Percentiles rank a stretch among this genome's conserved stretches.
These are phyloP conservation scores for Epinephelus cyanopodus DNA, from an alignment of 2,113 vertebrate genomes.

Conservation along the genomic window DNA sequence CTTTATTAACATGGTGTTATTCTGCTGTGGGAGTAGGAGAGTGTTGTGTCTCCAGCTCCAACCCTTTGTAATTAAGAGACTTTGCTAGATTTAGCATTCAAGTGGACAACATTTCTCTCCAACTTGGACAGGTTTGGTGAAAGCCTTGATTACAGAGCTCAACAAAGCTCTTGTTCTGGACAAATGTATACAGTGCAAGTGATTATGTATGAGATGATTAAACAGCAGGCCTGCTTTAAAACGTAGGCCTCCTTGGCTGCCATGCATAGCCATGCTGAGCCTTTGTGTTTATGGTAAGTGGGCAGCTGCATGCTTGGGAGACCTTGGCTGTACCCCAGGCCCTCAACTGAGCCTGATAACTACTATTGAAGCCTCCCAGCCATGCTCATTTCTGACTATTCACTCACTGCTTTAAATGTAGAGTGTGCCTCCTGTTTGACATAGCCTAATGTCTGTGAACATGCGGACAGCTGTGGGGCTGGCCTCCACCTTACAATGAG, in stretches of 20 bases:
- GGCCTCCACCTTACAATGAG: slow-evolving; percentile 61
- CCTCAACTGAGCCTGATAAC: slow-evolving; percentile 73
- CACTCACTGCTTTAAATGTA: slow-evolving; percentile 72
- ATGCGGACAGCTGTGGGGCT: slow-evolving; percentile 73
- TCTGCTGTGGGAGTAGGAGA: slow-evolving; percentile 18
- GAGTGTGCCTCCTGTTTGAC: slow-evolving; percentile 73
- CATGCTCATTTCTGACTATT: slow-evolving; percentile 78
- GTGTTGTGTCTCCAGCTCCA: slow-evolving; percentile 53
- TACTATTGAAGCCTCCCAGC: slow-evolving; percentile 72
- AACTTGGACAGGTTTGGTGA: slow-evolving; percentile 70
- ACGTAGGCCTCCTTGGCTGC: slow-evolving; percentile 76
- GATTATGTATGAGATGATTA: slow-evolving; percentile 82
- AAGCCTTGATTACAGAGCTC: slow-evolving; percentile 69
- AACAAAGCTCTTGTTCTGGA: slow-evolving; percentile 71
- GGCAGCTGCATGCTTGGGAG: slow-evolving; percentile 85
- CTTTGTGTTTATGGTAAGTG: slow-evolving; percentile 88
- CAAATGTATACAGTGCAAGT: slow-evolving; percentile 75
- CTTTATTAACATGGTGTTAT: slow-evolving; percentile 42
- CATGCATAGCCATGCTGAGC: slow-evolving; percentile 80
- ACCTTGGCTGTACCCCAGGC: slow-evolving; percentile 77
- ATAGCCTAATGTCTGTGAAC: slow-evolving; percentile 74
- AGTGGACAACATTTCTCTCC: slow-evolving; percentile 69
- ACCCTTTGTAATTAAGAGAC: slow-evolving; percentile 66
- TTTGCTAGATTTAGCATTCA: slow-evolving; percentile 68
- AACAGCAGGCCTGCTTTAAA: slow-evolving; percentile 78